Conservation (phyloP, 2,888 invertebrate species). For the Neoaliturus tenellus region DNA sequence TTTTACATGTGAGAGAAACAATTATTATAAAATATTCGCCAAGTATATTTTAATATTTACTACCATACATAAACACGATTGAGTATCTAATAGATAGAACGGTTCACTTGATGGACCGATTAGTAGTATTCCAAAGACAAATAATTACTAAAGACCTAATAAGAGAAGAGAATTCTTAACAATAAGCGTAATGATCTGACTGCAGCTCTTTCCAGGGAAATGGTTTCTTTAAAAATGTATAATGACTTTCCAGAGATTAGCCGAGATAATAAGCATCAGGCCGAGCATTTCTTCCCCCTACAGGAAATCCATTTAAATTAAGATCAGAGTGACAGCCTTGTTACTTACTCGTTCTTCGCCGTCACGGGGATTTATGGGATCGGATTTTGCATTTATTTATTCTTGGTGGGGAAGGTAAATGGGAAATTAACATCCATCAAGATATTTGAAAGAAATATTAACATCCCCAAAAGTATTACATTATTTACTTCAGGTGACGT, state of each 20-base stretch:
- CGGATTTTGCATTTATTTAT: neutral
- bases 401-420: neutral
- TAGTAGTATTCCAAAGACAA: too few species aligned
- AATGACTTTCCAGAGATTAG: slow-evolving; percentile 27
- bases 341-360: slow-evolving; percentile 5
- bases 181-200: neutral
- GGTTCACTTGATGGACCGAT: too few species aligned
- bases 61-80: too few species aligned
- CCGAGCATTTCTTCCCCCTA: neutral
- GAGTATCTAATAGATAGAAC: too few species aligned
- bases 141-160: neutral
- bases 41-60: too few species aligned
- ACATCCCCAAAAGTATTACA: too few species aligned
- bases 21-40: too few species aligned
- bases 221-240: slow-evolving; percentile 32
- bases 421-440: neutral
- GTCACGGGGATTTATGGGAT: slow-evolving; percentile 4
- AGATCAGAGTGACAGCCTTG: slow-evolving; percentile 15
- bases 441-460: too few species aligned
- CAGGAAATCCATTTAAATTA: slow-evolving; percentile 35
- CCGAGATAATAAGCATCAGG: slow-evolving; percentile 15
- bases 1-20: too few species aligned
- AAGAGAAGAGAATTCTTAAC: neutral
- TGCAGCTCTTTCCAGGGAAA: slow-evolving; percentile 14
- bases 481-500: too few species aligned